Evolutionary conservation across 1,140 invertebrate genomes (phyloP), one percentile per base, ranked within the genome.

Genomic region (Drosophila rhopaloa): DNA sequence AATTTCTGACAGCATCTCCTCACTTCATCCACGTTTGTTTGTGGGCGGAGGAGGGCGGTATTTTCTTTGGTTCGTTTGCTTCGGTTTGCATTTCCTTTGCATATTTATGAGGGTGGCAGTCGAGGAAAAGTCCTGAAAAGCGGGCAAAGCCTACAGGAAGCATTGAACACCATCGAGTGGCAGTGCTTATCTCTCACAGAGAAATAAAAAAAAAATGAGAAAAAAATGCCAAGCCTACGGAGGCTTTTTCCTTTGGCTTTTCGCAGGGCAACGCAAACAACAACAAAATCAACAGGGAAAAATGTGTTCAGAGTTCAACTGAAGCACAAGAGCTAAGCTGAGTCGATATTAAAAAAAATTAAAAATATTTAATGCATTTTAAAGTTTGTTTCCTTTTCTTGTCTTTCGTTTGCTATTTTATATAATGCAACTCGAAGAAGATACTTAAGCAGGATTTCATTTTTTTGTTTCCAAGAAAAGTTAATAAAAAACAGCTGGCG

Each of bases 81-180:
- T 79, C 75, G 75, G 47, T 71, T 82, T 85, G 78, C 74, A 81
- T 81, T 86, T 59, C 72, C 75, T 81, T 85, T 81, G 81, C 81
- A 86, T 88, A 88, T 85, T 82, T 85, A 88, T 88, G 70, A 88
- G 79, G 83, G 74, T 59, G 66, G 56, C 41, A 32, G 27, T 35
- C 13, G 55, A 24, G 11, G 32, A 61, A 38, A 41, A 50, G 16
- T 38, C 47, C 32, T 53, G 71, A 41, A 38, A 38, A 40, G 19
- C 3, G n/a, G 35, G n/a, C 37, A 40, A 62, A 35, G 9, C 40
- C 19, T 43, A 46, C 35, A 63, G 41, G 27, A 74, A 40, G 37
- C 68, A 71, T 71, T 71, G 68, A 71, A 71, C 44, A 27, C 27
- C 67, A 57, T 57, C 66, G 65, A 71, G 43, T 48, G 65, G 10